Evolutionary conservation across 2,888 invertebrate species (phyloP).

Genomic region (Caenorhabditis plicata): DNA sequence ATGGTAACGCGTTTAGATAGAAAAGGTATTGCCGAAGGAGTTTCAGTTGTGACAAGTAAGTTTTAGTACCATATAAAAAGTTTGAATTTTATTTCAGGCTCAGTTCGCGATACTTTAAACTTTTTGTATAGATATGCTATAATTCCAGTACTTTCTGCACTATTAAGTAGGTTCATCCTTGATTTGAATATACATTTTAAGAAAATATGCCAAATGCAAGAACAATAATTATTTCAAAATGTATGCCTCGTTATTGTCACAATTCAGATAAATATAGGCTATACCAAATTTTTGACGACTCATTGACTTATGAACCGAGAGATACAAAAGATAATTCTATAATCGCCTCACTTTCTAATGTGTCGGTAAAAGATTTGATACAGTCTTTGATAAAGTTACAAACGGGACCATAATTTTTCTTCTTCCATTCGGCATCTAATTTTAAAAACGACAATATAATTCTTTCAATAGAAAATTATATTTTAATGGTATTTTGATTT

Average conservation of each 20-base stretch:
- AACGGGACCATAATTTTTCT: no score
- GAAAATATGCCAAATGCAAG: no score
- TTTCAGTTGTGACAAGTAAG: slow-evolving; percentile 6
- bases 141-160: slow-evolving; percentile 33
- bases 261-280: no score
- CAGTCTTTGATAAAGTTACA: no score
- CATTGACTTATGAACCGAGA: no score
- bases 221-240: no score
- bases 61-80: not conserved
- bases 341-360: no score
- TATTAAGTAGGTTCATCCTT: not conserved
- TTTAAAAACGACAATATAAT: not conserved
- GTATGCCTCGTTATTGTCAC: no score
- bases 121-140: slow-evolving; percentile 57
- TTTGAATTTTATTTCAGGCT: slow-evolving; percentile 19
- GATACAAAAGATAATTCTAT: no score
- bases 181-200: no score
- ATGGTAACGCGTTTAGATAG: slow-evolving; percentile 25
- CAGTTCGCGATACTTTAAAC: slow-evolving; percentile 33
- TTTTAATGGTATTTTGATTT: slow-evolving; percentile 2
- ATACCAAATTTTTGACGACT: no score
- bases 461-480: not conserved
- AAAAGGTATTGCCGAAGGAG: not conserved
- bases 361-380: no score
- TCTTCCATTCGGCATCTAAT: not conserved